These are phyloP conservation scores for Dugesia japonica DNA, from an alignment of 2,888 invertebrate species.

Conservation along the genomic window DNA sequence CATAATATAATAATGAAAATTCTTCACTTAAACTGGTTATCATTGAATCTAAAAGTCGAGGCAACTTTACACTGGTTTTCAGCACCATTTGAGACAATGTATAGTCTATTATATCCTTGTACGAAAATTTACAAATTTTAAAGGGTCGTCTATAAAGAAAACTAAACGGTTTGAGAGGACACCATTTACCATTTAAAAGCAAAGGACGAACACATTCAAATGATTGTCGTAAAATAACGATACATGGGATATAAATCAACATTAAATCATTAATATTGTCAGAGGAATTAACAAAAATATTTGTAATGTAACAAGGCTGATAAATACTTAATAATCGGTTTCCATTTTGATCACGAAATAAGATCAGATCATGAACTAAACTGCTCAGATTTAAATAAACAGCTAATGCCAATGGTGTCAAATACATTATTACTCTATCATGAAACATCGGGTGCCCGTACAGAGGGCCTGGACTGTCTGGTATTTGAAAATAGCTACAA, in stretches of 20 bases:
- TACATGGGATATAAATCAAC: neutral
- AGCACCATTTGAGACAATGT: neutral
- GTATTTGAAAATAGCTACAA: neutral
- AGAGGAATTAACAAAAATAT: neutral
- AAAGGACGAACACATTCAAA: neutral
- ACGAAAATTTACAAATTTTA: conserved; percentile 12
- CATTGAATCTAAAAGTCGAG: neutral
- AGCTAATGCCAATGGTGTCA: neutral
- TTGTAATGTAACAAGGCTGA: conserved; percentile 9
- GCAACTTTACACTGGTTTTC: neutral
- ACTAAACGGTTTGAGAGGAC: neutral
- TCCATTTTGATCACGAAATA: neutral
- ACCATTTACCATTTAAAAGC: neutral
- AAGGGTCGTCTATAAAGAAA: conserved; percentile 4
- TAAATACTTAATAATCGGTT: neutral
- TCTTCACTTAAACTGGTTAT: neutral
- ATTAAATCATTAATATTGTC: conserved; percentile 5
- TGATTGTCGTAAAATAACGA: neutral
- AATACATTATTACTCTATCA: neutral
- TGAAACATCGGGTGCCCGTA: neutral
- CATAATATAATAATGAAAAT: neutral
- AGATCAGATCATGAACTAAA: neutral
- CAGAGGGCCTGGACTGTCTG: neutral
- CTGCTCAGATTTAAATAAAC: neutral
- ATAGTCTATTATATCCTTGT: neutral